These are phyloP conservation scores for Acheta domesticus DNA, from an alignment of 2,888 invertebrate species.

Conservation along the genomic window DNA sequence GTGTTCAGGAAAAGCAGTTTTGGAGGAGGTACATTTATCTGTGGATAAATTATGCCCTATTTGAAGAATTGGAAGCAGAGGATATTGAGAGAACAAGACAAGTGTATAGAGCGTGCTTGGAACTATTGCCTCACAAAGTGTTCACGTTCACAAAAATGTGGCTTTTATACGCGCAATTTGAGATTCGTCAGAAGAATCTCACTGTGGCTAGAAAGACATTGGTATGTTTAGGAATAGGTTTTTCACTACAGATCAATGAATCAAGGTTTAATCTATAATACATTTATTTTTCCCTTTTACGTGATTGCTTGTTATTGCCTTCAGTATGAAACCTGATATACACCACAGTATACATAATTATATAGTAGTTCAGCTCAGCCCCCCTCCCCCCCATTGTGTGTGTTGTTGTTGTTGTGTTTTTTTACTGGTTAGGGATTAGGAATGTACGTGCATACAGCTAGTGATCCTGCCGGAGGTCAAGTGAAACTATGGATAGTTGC, in stretches of 20 bases:
- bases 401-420: too few relatives aligned
- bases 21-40: conserved; percentile 98
- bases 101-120: conserved; percentile 90
- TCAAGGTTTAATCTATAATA: not conserved
- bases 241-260: too few relatives aligned
- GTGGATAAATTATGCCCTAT: conserved; percentile 98
- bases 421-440: too few relatives aligned
- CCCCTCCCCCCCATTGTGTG: too few relatives aligned
- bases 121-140: conserved; percentile 91
- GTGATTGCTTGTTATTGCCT: not conserved
- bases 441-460: too few relatives aligned
- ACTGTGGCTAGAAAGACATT: conserved; percentile 83
- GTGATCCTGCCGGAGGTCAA: too few relatives aligned
- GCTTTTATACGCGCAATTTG: conserved; percentile 95
- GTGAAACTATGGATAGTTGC: too few relatives aligned
- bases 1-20: conserved; percentile 77
- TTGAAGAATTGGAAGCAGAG: conserved; percentile 89
- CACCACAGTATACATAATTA: too few relatives aligned
- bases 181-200: conserved; percentile 90
- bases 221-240: conserved; percentile 46
- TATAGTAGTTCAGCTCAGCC: too few relatives aligned
- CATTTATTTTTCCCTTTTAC: not conserved
- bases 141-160: conserved; percentile 99
- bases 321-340: not conserved
- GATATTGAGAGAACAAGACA: conserved; percentile 84